Conservation (phyloP, 2,888 invertebrate species). For the Sphinx pinastri region DNA sequence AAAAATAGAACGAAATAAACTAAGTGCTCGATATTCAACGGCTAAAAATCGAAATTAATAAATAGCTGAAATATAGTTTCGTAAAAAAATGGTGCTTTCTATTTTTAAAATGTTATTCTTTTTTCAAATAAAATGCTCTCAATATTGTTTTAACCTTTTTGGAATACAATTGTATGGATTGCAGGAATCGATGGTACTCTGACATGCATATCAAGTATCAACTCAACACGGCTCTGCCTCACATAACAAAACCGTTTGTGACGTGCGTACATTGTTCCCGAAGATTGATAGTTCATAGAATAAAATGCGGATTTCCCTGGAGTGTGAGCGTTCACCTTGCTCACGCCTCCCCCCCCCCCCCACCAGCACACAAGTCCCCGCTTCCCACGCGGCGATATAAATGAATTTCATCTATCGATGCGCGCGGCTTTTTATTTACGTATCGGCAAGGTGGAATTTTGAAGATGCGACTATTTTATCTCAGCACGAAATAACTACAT, state of each 20-base stretch:
- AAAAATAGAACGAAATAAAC: no score
- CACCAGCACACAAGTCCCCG: neutral
- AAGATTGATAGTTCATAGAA: constrained; percentile 44
- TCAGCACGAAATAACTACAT: neutral
- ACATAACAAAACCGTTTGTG: constrained; percentile 8
- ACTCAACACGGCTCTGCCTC: neutral
- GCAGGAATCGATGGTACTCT: neutral
- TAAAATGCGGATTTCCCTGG: constrained; percentile 30
- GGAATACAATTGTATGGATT: neutral
- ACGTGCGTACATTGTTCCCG: constrained; percentile 21
- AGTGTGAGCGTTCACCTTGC: constrained; percentile 17
- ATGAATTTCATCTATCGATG: constrained; percentile 36
- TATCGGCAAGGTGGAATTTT: neutral
- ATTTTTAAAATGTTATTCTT: no score
- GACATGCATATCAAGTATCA: constrained; percentile 1
- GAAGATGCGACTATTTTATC: neutral
- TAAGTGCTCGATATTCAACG: no score
- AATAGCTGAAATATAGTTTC: no score
- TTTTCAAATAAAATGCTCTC: neutral
- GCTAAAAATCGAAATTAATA: no score
- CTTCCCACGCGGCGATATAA: constrained; percentile 32
- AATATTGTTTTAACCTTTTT: no score
- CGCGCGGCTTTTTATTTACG: constrained; percentile 28
- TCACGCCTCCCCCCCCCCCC: neutral
- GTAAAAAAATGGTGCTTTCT: no score